phyloP scores from a whole-genome alignment of 2,888 invertebrate genomes.

The Lacanobia wlatinum region DNA sequence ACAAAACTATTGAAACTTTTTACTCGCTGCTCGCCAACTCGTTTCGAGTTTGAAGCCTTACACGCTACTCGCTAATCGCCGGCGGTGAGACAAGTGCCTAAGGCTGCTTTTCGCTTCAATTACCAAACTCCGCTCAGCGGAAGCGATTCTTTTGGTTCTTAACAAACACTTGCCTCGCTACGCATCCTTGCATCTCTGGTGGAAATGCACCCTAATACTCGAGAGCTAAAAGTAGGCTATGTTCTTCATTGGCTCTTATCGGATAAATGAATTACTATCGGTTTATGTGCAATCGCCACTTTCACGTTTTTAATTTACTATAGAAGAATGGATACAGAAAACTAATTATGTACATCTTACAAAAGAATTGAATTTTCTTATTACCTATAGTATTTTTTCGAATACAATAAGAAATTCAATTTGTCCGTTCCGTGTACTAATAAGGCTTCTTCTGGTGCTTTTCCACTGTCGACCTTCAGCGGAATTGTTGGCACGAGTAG shows the following conservation, averaged over 20 bases:
- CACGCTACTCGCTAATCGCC: too few relatives aligned
- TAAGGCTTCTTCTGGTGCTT: conserved; percentile 48
- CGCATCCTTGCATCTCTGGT: too few relatives aligned
- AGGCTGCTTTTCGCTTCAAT: too few relatives aligned
- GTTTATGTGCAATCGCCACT: neutral
- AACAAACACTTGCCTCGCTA: too few relatives aligned
- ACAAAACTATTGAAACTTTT: too few relatives aligned
- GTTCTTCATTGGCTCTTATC: neutral
- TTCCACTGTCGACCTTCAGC: conserved; percentile 40
- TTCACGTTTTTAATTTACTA: neutral
- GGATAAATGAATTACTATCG: neutral
- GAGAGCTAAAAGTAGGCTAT: neutral
- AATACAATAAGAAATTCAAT: conserved; percentile 34
- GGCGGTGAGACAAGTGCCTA: too few relatives aligned
- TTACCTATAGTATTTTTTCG: conserved; percentile 21
- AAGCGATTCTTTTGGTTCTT: too few relatives aligned
- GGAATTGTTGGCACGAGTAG: conserved; percentile 46
- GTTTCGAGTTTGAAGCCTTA: too few relatives aligned
- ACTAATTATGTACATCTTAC: neutral
- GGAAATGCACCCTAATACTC: too few relatives aligned
- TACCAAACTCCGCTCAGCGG: too few relatives aligned
- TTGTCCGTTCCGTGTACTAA: conserved; percentile 38
- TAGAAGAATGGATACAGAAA: neutral
- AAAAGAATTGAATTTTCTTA: conserved; percentile 30
- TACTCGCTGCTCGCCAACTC: too few relatives aligned